phyloP scores from a whole-genome alignment of 2,113 vertebrate genomes.

The Carollia perspicillata region DNA sequence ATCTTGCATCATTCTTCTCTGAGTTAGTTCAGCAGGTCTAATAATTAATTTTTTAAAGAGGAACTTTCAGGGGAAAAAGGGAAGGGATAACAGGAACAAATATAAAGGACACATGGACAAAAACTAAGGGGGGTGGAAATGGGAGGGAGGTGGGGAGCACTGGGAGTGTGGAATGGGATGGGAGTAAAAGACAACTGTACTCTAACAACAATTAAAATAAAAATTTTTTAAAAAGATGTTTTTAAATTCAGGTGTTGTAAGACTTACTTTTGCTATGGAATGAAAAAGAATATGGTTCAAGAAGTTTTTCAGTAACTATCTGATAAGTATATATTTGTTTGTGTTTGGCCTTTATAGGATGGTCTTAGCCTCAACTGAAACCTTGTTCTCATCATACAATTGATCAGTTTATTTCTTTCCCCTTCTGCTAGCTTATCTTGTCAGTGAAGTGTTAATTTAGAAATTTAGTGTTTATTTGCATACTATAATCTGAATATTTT shows the following conservation, averaged over 20 bases:
- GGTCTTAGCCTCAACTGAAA: neutral
- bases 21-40: neutral
- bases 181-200: too few relatives aligned
- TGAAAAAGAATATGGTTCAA: neutral
- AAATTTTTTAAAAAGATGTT: too few relatives aligned
- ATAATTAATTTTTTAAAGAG: conserved; percentile 54
- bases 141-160: too few relatives aligned
- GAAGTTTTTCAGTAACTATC: neutral
- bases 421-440: neutral
- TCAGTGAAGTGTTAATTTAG: neutral
- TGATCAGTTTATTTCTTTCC: neutral
- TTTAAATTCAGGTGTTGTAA: neutral
- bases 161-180: too few relatives aligned
- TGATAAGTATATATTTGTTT: conserved; percentile 26
- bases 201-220: too few relatives aligned
- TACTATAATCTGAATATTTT: neutral
- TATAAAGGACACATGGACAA: too few relatives aligned
- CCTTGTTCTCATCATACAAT: neutral
- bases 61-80: too few relatives aligned
- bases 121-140: too few relatives aligned
- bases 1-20: neutral
- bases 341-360: neutral
- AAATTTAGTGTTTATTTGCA: neutral
- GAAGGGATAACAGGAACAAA: too few relatives aligned
- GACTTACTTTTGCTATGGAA: neutral